These are phyloP conservation scores for Oscheius sp. DNA, from an alignment of 2,888 invertebrate species.

Conservation along the genomic window DNA sequence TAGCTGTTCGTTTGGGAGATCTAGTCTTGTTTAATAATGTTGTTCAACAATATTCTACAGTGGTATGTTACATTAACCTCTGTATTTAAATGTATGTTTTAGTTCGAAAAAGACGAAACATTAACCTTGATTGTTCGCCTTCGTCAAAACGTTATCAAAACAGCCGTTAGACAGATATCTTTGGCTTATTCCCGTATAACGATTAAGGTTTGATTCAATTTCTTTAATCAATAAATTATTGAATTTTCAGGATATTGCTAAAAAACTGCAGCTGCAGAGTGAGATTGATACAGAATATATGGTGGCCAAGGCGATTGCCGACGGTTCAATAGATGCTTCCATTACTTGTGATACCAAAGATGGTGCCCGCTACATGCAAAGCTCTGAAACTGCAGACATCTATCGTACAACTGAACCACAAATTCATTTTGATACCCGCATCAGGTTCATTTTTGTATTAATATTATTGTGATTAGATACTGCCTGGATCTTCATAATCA, in stretches of 20 bases:
- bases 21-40: slow-evolving; percentile 92
- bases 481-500: slow-evolving; percentile 97
- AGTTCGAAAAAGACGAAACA: slow-evolving; percentile 90
- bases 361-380: slow-evolving; percentile 82
- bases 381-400: slow-evolving; percentile 90
- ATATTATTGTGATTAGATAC: slow-evolving; percentile 74
- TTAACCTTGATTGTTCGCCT: slow-evolving; percentile 93
- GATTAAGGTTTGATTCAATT: slow-evolving; percentile 75
- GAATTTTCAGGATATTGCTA: slow-evolving; percentile 81
- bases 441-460: slow-evolving; percentile 37
- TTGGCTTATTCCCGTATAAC: slow-evolving; percentile 95
- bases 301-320: slow-evolving; percentile 80
- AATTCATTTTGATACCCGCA: slow-evolving; percentile 80
- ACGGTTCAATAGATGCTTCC: slow-evolving; percentile 97
- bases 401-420: slow-evolving; percentile 83
- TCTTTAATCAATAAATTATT: background rate
- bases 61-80: slow-evolving; percentile 9
- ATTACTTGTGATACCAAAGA: slow-evolving; percentile 87
- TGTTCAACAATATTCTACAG: slow-evolving; percentile 82
- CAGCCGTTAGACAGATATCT: slow-evolving; percentile 79
- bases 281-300: slow-evolving; percentile 96
- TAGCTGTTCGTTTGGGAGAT: slow-evolving; percentile 88
- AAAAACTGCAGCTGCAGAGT: slow-evolving; percentile 90
- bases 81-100: background rate
- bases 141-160: slow-evolving; percentile 98